A percentile compares a stretch with the other conserved stretches of the same genome.
Evolutionary conservation across 2,797 vertebrate genomes (phyloP).

Genomic region (Arctocebus calabarensis): DNA sequence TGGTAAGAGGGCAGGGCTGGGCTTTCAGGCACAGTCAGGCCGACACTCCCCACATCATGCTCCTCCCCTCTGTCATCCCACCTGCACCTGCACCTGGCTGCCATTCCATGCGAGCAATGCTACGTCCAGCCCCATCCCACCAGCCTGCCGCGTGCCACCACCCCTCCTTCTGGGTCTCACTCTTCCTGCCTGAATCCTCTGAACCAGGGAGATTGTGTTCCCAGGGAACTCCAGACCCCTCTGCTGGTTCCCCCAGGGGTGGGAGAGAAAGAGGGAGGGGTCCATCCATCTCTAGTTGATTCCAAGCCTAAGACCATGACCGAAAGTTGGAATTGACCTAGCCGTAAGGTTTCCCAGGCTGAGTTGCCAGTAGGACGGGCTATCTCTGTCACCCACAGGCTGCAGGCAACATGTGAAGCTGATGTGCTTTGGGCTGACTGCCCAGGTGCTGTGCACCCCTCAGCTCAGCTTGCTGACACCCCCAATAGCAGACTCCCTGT

Average conservation of each 20-base stretch:
- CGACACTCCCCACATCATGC: not conserved
- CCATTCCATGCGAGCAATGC: conserved; percentile 72
- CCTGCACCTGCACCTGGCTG: conserved; percentile 22
- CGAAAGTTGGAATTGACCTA: not conserved
- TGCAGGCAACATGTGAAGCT: not conserved
- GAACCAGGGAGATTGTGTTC: not conserved
- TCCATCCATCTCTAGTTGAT: not conserved
- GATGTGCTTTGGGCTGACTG: not conserved
- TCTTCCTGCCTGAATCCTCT: not conserved
- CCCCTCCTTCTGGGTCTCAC: no score
- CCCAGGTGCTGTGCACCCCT: not conserved
- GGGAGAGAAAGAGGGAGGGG: not conserved
- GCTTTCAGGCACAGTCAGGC: accelerated
- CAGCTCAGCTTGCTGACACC: not conserved
- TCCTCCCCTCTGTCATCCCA: conserved; percentile 59
- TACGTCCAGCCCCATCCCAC: not conserved
- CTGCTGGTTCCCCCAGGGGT: not conserved
- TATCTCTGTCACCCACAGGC: not conserved
- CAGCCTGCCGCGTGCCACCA: not conserved
- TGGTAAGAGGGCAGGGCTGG: accelerated
- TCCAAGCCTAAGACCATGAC: not conserved
- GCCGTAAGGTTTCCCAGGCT: not conserved
- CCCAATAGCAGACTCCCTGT: not conserved
- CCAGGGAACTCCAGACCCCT: not conserved
- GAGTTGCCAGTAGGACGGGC: not conserved